phyloP scores from a whole-genome alignment of 2,113 vertebrate species.

The Bambusicola thoracicus region DNA sequence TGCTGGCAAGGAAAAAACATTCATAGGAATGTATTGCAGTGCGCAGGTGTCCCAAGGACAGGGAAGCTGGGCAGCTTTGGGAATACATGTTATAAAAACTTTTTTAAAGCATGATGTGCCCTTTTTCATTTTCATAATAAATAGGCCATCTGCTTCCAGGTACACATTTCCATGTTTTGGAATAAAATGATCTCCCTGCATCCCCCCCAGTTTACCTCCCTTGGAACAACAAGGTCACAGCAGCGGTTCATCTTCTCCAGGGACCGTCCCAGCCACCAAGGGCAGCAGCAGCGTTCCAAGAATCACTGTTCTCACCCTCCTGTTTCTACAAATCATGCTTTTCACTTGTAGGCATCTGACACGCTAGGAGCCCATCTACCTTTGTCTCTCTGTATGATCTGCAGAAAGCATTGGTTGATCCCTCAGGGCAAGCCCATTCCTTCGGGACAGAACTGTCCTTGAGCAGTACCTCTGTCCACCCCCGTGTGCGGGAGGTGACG shows the following conservation, averaged over 20 bases:
- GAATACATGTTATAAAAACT: background rate
- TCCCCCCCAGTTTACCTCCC: background rate
- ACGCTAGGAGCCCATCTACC: background rate
- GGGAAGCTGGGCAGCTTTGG: background rate
- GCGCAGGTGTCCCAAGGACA: background rate
- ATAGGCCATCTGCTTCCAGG: background rate
- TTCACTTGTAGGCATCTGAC: background rate
- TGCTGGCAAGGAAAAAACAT: background rate
- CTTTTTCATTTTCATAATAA: background rate
- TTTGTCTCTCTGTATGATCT: background rate
- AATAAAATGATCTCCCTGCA: background rate
- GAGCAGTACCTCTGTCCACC: background rate
- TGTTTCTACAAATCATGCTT: background rate
- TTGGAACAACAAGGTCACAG: background rate
- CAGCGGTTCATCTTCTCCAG: background rate
- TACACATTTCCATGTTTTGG: background rate
- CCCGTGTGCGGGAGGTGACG: fast-evolving
- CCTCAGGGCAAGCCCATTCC: background rate
- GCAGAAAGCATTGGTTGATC: fast-evolving
- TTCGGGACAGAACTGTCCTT: fast-evolving
- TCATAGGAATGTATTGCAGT: background rate
- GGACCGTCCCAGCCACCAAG: background rate
- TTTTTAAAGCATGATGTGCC: background rate
- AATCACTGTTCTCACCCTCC: fast-evolving
- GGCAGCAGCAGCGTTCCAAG: background rate